phyloP scores from a whole-genome alignment of 2,888 invertebrate species.

The Parochlus steinenii region DNA sequence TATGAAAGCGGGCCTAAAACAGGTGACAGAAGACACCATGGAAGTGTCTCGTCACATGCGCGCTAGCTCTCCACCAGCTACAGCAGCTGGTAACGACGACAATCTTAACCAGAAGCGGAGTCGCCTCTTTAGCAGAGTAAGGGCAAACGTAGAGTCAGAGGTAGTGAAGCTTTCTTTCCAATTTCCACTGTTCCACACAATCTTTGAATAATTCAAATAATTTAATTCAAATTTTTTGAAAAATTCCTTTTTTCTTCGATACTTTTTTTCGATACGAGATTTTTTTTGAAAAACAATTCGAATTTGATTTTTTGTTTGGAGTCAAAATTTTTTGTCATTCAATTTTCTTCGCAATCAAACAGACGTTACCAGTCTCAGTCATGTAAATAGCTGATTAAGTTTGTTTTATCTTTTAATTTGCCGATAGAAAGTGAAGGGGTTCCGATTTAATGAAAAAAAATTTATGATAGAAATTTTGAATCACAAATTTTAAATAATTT shows the following conservation, averaged over 20 bases:
- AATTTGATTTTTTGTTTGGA: too few relatives aligned
- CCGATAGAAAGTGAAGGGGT: too few relatives aligned
- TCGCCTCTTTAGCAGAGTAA: constrained; percentile 48
- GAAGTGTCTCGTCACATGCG: constrained; percentile 89
- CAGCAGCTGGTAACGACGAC: constrained; percentile 76
- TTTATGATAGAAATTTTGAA: too few relatives aligned
- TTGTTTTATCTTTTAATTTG: too few relatives aligned
- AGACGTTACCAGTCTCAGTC: too few relatives aligned
- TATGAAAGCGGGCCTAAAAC: constrained; percentile 51
- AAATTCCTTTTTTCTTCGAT: constrained; percentile 9
- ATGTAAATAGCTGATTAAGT: too few relatives aligned
- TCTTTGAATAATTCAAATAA: constrained; percentile 3
- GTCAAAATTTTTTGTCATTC: too few relatives aligned
- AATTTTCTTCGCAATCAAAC: too few relatives aligned
- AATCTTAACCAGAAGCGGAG: constrained; percentile 64
- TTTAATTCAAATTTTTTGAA: too few relatives aligned
- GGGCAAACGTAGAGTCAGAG: constrained; percentile 20
- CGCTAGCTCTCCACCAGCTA: constrained; percentile 87
- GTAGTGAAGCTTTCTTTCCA: constrained; percentile 17
- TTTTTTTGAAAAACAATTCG: too few relatives aligned
- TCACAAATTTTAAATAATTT: too few relatives aligned
- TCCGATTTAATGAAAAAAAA: too few relatives aligned
- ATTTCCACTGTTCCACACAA: constrained; percentile 9
- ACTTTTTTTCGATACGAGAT: constrained; percentile 8
- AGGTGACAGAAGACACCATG: constrained; percentile 79